Conservation (phyloP, 2,113 vertebrate genomes). For the Sardina pilchardus region DNA sequence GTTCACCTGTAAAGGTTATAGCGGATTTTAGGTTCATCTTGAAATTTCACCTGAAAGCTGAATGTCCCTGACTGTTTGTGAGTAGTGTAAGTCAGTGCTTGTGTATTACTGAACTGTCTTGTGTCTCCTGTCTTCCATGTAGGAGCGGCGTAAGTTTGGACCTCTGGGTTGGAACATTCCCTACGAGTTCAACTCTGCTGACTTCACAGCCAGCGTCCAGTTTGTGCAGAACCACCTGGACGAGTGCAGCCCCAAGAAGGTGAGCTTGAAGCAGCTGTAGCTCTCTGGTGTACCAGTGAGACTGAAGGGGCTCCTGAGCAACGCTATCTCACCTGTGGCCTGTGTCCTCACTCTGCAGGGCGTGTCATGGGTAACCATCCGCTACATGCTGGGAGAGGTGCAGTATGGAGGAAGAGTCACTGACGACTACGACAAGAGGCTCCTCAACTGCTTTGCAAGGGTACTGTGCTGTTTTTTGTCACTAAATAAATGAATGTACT, state of each 20-base stretch:
- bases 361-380: slow-evolving; percentile 83
- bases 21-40: too few species aligned
- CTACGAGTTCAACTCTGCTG: slow-evolving; percentile 84
- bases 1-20: too few species aligned
- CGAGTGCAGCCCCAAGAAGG: slow-evolving; percentile 76
- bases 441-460: slow-evolving; percentile 81
- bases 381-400: slow-evolving; percentile 89
- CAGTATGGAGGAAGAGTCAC: slow-evolving; percentile 86
- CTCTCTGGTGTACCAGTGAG: neutral
- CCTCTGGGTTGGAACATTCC: slow-evolving; percentile 83
- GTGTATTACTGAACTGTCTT: neutral
- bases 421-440: slow-evolving; percentile 80
- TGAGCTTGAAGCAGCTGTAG: slow-evolving; percentile 40
- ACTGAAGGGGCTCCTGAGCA: neutral
- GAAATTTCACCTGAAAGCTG: too few species aligned
- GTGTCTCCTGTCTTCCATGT: slow-evolving; percentile 3
- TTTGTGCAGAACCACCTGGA: slow-evolving; percentile 87
- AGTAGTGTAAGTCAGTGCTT: too few species aligned
- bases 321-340: neutral
- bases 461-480: slow-evolving; percentile 41
- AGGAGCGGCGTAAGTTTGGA: slow-evolving; percentile 80
- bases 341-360: slow-evolving; percentile 64
- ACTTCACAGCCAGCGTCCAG: slow-evolving; percentile 82
- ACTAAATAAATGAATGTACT: neutral
- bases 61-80: too few species aligned